Percentiles rank a stretch among this genome's conserved stretches.
Evolutionary conservation across 2,797 vertebrate species (phyloP).

Genomic region (Aldrovandia affinis): DNA sequence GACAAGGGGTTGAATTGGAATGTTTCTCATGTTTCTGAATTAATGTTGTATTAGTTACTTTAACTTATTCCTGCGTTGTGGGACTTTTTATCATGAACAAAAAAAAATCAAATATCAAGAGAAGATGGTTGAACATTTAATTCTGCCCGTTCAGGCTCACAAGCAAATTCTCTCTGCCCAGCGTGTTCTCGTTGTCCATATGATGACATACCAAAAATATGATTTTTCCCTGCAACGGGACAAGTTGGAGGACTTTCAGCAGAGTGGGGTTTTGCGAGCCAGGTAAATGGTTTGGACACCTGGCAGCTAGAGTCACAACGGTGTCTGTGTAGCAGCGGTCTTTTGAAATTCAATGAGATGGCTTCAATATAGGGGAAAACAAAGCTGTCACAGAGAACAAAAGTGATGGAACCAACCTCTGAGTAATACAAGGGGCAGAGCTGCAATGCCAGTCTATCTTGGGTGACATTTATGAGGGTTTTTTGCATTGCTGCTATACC

Average conservation of each 20-base stretch:
- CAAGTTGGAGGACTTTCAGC: not conserved
- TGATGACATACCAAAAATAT: not conserved
- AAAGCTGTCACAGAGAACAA: slow-evolving; percentile 56
- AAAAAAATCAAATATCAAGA: no score
- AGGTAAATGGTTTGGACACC: slow-evolving; percentile 22
- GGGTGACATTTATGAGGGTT: slow-evolving; percentile 34
- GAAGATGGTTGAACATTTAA: no score
- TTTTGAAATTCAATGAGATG: slow-evolving; percentile 65
- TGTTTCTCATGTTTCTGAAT: no score
- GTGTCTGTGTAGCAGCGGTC: slow-evolving; percentile 50
- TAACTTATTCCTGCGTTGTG: no score
- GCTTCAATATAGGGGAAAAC: slow-evolving; percentile 54
- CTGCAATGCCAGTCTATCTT: slow-evolving; percentile 28
- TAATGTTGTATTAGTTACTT: no score
- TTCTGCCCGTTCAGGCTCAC: no score
- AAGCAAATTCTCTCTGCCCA: not conserved
- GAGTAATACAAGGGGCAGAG: slow-evolving; percentile 43
- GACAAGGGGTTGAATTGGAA: no score
- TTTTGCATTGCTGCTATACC: slow-evolving; percentile 16
- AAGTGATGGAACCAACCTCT: not conserved
- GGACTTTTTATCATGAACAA: no score
- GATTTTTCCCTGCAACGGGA: not conserved
- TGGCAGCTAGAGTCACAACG: slow-evolving; percentile 41
- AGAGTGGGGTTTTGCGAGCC: not conserved
- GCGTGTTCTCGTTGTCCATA: not conserved